Evolutionary conservation across 2,797 vertebrate genomes (phyloP).

Genomic region (Anas bernieri): DNA sequence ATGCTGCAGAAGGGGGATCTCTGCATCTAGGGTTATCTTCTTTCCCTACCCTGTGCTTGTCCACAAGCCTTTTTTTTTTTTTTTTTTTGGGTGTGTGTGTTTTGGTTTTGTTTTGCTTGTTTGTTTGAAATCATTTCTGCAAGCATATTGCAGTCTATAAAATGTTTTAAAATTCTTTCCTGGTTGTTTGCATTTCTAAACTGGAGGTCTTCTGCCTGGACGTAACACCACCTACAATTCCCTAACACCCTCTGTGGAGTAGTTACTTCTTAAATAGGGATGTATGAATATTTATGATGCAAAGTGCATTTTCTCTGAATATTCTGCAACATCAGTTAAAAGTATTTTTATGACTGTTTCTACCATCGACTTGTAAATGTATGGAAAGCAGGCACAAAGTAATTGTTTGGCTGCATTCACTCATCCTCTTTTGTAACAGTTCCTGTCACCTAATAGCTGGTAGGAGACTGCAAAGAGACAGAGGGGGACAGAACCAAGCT

Average conservation of each 20-base stretch:
- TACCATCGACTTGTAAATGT: neutral
- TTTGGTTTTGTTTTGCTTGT: neutral
- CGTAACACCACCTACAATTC: neutral
- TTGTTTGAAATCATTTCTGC: neutral
- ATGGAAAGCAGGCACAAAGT: constrained; percentile 5
- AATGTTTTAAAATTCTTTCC: constrained; percentile 7
- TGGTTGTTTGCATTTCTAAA: neutral
- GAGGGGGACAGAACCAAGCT: neutral
- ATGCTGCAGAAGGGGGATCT: neutral
- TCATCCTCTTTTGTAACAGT: neutral
- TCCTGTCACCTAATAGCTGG: neutral
- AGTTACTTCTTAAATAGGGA: neutral
- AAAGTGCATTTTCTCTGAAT: neutral
- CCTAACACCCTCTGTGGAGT: neutral
- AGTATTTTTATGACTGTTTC: neutral
- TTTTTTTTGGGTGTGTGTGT: neutral
- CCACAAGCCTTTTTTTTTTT: neutral
- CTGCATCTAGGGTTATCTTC: neutral
- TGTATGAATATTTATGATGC: constrained; percentile 10
- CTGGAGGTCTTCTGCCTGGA: neutral
- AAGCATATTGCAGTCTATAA: neutral
- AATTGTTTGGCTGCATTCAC: neutral
- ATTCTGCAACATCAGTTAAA: neutral
- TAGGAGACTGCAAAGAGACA: neutral
- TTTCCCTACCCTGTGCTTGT: neutral